Percentiles rank a stretch among this genome's conserved stretches.
Conservation (phyloP, 2,797 vertebrate genomes). For the Falco peregrinus region DNA sequence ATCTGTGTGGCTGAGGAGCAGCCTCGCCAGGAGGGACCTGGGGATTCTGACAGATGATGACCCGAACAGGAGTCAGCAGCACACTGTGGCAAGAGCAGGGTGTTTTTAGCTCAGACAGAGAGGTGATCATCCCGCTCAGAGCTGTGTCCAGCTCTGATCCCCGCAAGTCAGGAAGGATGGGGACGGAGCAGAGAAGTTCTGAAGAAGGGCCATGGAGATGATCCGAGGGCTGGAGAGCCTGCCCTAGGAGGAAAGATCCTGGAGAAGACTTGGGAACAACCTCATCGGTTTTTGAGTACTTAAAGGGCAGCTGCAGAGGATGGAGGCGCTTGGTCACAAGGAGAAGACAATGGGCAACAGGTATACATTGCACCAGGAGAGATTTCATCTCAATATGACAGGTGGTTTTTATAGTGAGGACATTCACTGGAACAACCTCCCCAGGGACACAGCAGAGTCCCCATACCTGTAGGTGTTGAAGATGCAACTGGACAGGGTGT, state of each 20-base stretch:
- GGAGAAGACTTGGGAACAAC: too few relatives aligned
- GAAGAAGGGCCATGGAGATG: not conserved
- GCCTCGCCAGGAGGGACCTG: not conserved
- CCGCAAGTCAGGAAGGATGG: not conserved
- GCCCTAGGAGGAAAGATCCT: not conserved
- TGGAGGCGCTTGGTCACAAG: not conserved
- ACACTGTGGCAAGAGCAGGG: rapidly evolving
- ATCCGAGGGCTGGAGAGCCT: not conserved
- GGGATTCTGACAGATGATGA: not conserved
- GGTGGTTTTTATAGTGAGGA: too few relatives aligned
- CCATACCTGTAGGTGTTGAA: not conserved
- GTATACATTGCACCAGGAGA: too few relatives aligned
- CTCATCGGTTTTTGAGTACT: not conserved
- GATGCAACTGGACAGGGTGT: not conserved
- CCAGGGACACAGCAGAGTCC: too few relatives aligned
- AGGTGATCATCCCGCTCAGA: not conserved
- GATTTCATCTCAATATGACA: too few relatives aligned
- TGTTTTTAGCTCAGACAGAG: not conserved
- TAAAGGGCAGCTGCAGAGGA: not conserved
- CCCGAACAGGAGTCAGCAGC: not conserved
- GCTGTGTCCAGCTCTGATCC: not conserved
- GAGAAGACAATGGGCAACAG: too few relatives aligned
- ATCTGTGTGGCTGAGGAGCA: not conserved
- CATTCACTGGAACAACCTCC: too few relatives aligned
- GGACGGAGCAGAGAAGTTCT: not conserved